Evolutionary conservation across 1,140 invertebrate genomes (phyloP).

Genomic region (Bombus waltoni): DNA sequence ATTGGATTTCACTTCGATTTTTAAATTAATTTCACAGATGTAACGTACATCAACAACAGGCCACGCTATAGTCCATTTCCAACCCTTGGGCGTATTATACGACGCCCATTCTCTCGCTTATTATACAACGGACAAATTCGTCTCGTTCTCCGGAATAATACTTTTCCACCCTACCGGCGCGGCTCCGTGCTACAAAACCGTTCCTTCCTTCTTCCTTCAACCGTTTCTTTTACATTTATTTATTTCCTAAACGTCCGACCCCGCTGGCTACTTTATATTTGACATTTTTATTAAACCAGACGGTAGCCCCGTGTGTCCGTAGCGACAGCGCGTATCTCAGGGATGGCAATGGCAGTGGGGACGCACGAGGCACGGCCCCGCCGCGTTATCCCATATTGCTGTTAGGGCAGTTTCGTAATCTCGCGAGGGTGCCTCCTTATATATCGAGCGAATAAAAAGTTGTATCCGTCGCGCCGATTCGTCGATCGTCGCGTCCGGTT

Average conservation of each 20-base stretch:
- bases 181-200: constrained; percentile 6
- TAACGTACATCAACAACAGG: too few species aligned
- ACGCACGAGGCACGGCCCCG: background rate
- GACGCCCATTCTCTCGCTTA: constrained; percentile 58
- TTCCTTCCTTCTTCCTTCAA: background rate
- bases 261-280: constrained; percentile 82
- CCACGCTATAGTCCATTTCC: background rate
- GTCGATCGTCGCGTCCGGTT: constrained; percentile 54
- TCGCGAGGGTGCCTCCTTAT: constrained; percentile 63
- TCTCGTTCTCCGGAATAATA: constrained; percentile 28
- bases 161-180: constrained; percentile 1
- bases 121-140: constrained; percentile 61
- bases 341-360: constrained; percentile 35
- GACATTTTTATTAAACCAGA: constrained; percentile 83
- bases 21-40: background rate
- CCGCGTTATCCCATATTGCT: constrained; percentile 69
- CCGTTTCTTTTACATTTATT: constrained; percentile 80
- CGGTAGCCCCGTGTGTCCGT: constrained; percentile 52
- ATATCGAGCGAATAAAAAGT: constrained; percentile 72
- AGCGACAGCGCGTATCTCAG: constrained; percentile 58
- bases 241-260: constrained; percentile 80
- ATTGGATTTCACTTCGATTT: too few species aligned
- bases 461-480: constrained; percentile 64
- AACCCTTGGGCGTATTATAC: constrained; percentile 75
- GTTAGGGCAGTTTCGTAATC: constrained; percentile 77